Conservation (phyloP, 2,888 invertebrate genomes). For the Eupelmus urozonus region DNA sequence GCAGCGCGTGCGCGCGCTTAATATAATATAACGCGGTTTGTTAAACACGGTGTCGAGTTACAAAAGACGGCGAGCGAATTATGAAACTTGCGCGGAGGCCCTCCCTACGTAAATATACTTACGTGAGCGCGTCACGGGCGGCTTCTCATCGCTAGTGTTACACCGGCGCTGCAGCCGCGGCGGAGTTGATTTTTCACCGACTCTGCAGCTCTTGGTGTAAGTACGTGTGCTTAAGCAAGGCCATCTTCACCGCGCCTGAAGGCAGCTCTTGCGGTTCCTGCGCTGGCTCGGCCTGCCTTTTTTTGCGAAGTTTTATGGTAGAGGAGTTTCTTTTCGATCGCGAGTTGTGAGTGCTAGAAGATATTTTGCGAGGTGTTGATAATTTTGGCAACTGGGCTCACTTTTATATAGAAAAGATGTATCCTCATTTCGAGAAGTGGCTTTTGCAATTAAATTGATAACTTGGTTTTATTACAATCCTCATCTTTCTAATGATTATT, state of each 20-base stretch:
- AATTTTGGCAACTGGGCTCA: too few species aligned
- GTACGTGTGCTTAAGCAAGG: conserved; percentile 10
- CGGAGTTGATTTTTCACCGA: conserved; percentile 30
- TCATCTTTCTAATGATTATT: too few species aligned
- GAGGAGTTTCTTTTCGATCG: neutral
- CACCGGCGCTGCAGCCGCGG: neutral
- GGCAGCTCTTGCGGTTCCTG: neutral
- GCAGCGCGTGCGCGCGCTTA: conserved; percentile 43
- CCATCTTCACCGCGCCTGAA: neutral
- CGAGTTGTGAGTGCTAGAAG: too few species aligned
- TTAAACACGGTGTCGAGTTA: conserved; percentile 63
- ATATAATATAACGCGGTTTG: conserved; percentile 68
- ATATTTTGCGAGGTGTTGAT: too few species aligned
- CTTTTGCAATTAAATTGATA: too few species aligned
- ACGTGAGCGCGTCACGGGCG: conserved; percentile 12
- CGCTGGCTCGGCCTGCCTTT: neutral
- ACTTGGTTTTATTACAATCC: too few species aligned
- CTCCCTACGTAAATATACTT: conserved; percentile 12
- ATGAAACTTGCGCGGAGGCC: conserved; percentile 56
- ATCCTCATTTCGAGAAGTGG: too few species aligned
- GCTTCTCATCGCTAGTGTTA: conserved; percentile 25
- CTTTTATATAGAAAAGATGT: too few species aligned
- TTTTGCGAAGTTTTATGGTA: neutral
- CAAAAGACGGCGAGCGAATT: conserved; percentile 64
- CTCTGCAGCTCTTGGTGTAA: too few species aligned